Evolutionary conservation across 2,888 invertebrate species (phyloP), one percentile per base, ranked within the genome.

Genomic region (Pyralis farinalis): DNA sequence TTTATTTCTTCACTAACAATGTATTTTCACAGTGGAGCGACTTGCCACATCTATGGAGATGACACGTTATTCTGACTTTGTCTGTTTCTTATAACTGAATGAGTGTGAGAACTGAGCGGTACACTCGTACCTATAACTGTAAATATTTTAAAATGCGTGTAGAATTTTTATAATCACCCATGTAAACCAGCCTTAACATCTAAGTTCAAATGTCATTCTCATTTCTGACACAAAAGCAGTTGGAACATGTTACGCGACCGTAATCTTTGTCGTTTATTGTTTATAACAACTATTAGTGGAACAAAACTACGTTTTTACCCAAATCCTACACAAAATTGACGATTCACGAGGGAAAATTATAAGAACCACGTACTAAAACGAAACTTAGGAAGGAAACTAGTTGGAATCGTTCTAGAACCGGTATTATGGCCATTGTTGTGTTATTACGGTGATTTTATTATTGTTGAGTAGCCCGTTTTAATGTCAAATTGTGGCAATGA

Each of bases 171-270:
- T n/a, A n/a, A n/a, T n/a, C n/a, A n/a, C 34, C 10, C 61, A 69
- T 73, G 59, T 71, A 55, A 63, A 30, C 61, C 49, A 5, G 6
- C 36, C 44, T 4, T 16, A 16, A 30, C 46, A 27, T 39, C 21
- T 37, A 30, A 55, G 57, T 66, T 72, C 66, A 68, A 47, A 64
- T 46, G 67, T 57, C 62, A 61, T 47, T 42, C 59, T 64, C 70
- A 69, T 71, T 67, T 61, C 63, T 66, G 61, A 58, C 63, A 62
- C 60, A 63, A 63, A 57, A 41, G 38, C 51, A 56, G 54, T 25
- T 25, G 25, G 58, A 49, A 63, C 70, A 51, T 53, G 63, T 56
- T 63, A 61, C 65, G 58, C 58, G 46, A 42, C 51, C 42, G 53
- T 61, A 37, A 63, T 62, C 63, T 55, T 37, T 35, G 25, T 44